Base-by-base conservation (phyloP, 1,140 invertebrate species). In the Caenorhabditis remanei region DNA sequence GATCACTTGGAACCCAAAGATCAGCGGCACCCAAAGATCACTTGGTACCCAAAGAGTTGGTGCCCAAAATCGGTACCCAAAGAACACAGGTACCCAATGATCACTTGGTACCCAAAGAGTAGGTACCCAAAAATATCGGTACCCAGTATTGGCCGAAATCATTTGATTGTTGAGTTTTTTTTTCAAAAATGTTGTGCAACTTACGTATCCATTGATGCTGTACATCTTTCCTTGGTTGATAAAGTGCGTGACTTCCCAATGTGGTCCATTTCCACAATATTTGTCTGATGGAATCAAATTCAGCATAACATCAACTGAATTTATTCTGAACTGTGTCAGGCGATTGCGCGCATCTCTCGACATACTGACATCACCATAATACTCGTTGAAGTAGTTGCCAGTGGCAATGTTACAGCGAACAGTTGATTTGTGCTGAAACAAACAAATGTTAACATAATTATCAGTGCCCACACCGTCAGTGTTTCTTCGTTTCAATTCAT, bases 171-270 rank as follows among this genome's bases (percentile, higher is more conserved):
- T n/a, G n/a, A n/a, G n/a, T n/a, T n/a, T n/a, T 63, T 11, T 21
- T 11, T 9, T 3, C 1, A 32, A 6, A 11, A n/a, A n/a, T 32
- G 56, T n/a, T n/a, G 4, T 58, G 3, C 5, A 5, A 46, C 71
- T 79, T 14, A 79, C 71, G 53, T 24, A 79, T 79, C 71, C 71
- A 79, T 50, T 79, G 9, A 79, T 79, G 24, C 46, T 79, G n/a
- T 79, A 79, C 43, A 24, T 43, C 9, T 79, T 79, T 48, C 71
- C 71, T 4, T 46, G 43, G 53, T 79, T 6, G n/a, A 79, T 79
- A 46, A 50, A 79, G 24, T 79, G 71, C 0, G 43, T 79, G 46
- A 79, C 71, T 8, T 79, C 43, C 71, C 71, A 79, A 53, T 79
- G 71, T 11, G 71, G 71, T 21, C 71, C 71, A 13, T n/a, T 32